Conservation (phyloP, 2,113 vertebrate species). For the Marcusenius ussheri region DNA sequence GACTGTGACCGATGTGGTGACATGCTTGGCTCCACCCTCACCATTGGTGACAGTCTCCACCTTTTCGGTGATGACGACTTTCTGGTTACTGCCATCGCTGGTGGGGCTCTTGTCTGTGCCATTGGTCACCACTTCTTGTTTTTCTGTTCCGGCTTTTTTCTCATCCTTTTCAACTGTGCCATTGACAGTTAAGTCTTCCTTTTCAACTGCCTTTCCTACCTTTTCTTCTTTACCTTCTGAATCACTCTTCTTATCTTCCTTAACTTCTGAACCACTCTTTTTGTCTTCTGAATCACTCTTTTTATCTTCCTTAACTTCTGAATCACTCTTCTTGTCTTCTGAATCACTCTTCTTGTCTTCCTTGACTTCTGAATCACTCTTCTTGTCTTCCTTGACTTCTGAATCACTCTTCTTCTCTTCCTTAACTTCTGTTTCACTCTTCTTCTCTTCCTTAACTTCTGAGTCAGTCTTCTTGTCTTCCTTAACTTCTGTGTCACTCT, state of each 20-base stretch:
- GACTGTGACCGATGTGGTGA: conserved; percentile 89
- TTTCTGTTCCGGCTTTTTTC: conserved; percentile 67
- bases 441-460: conserved; percentile 48
- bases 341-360: conserved; percentile 23
- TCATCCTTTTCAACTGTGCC: conserved; percentile 59
- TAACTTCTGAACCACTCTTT: conserved; percentile 37
- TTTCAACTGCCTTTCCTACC: conserved; percentile 47
- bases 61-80: conserved; percentile 85
- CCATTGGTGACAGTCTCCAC: conserved; percentile 82
- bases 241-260: neutral
- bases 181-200: conserved; percentile 61
- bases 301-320: conserved; percentile 49
- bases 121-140: conserved; percentile 69
- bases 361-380: neutral
- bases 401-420: conserved; percentile 10
- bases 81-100: conserved; percentile 77
- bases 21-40: conserved; percentile 78
- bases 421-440: neutral
- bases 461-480: neutral
- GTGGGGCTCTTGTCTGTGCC: conserved; percentile 79
- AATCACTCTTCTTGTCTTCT: conserved; percentile 20
- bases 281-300: neutral
- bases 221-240: neutral
- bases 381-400: neutral
- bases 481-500: conserved; percentile 32